A percentile compares a stretch with the other conserved stretches of the same genome.
phyloP scores from a whole-genome alignment of 92 coral and sea anemone genomes.

The Porites divaricata region DNA sequence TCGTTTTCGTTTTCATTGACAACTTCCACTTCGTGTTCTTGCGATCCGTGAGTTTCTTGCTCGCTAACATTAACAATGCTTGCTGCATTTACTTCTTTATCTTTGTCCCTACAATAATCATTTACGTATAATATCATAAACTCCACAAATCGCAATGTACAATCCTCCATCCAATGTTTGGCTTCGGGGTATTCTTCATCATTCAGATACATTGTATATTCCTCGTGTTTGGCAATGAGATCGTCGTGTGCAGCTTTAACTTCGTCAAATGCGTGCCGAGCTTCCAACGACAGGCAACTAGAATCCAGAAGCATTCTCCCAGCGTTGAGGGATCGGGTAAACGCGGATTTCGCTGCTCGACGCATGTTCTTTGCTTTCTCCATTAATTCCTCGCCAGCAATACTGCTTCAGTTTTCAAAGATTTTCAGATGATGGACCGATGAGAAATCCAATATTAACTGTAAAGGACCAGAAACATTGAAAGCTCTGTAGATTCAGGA shows the following conservation, averaged over 20 bases:
- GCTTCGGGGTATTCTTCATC: conserved; percentile 20
- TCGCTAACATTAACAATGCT: too few species aligned
- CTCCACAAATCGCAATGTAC: conserved; percentile 4
- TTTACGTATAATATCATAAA: conserved; percentile 6
- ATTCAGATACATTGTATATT: conserved; percentile 22
- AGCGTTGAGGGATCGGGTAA: conserved; percentile 25
- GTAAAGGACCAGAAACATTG: too few species aligned
- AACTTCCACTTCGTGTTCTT: not conserved
- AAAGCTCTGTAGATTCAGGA: too few species aligned
- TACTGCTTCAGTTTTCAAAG: too few species aligned
- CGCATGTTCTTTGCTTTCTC: conserved; percentile 45
- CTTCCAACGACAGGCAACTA: conserved; percentile 29
- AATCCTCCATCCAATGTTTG: conserved; percentile 29
- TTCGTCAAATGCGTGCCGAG: conserved; percentile 16
- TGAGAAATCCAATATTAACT: too few species aligned
- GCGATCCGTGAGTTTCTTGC: too few species aligned
- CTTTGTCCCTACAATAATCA: not conserved
- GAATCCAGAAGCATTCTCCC: conserved; percentile 11
- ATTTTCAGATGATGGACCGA: conserved; percentile 21
- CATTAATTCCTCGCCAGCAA: not conserved
- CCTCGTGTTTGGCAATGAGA: conserved; percentile 14
- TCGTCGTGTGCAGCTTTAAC: conserved; percentile 26
- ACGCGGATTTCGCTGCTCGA: conserved; percentile 29
- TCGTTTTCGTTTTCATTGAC: too few species aligned
- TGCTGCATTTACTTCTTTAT: too few species aligned